These are phyloP conservation scores for Pissodes strobi DNA, from an alignment of 1,140 invertebrate species.

Conservation along the genomic window DNA sequence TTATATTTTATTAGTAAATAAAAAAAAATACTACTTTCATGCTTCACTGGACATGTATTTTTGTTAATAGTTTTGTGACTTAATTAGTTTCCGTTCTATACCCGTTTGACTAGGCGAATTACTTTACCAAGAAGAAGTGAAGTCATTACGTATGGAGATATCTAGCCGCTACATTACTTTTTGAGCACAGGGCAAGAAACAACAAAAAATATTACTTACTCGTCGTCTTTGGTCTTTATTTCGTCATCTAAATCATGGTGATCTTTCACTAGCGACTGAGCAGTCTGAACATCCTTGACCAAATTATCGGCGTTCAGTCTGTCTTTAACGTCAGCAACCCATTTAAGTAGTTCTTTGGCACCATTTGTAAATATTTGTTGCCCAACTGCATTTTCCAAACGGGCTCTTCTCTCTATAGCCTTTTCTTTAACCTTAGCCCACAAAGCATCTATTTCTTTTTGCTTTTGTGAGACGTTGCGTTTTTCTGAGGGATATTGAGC, in stretches of 20 bases:
- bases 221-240: constrained; percentile 87
- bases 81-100: too few species aligned
- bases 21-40: too few species aligned
- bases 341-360: constrained; percentile 77
- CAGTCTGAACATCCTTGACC: constrained; percentile 86
- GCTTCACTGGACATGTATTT: too few species aligned
- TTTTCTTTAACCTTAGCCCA: constrained; percentile 88
- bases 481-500: constrained; percentile 89
- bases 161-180: too few species aligned
- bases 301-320: constrained; percentile 80
- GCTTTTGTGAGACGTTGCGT: constrained; percentile 80
- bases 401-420: constrained; percentile 75
- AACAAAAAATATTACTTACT: constrained; percentile 60
- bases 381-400: constrained; percentile 91
- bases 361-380: constrained; percentile 92
- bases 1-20: too few species aligned
- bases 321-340: constrained; percentile 80
- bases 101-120: too few species aligned
- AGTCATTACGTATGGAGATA: too few species aligned
- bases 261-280: constrained; percentile 87
- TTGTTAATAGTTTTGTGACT: too few species aligned
- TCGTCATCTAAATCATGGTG: constrained; percentile 91
- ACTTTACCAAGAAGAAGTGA: too few species aligned
- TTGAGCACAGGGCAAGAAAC: too few species aligned
- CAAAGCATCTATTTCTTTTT: constrained; percentile 82